These are phyloP conservation scores for Lagocephalus sceleratus DNA, from an alignment of 2,797 vertebrate species.

Conservation along the genomic window DNA sequence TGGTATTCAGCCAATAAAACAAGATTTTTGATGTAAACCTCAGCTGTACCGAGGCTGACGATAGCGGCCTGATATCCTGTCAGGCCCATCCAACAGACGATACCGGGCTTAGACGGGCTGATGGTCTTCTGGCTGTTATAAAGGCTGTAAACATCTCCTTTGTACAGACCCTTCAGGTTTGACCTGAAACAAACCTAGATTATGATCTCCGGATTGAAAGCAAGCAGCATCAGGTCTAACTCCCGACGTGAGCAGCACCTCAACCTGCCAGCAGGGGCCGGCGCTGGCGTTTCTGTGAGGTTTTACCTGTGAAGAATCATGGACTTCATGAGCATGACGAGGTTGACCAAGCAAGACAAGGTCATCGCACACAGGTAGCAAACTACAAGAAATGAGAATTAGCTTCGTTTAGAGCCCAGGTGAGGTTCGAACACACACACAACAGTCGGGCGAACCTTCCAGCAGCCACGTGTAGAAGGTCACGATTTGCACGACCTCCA, in stretches of 20 bases:
- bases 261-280: not conserved
- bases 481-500: slow-evolving; percentile 84
- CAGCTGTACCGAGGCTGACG: slow-evolving; percentile 81
- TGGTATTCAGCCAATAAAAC: not conserved
- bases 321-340: slow-evolving; percentile 84
- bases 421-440: not conserved
- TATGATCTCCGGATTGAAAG: not conserved
- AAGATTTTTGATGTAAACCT: not conserved
- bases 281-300: too few relatives aligned
- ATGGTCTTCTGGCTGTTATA: slow-evolving; percentile 76
- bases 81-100: slow-evolving; percentile 92
- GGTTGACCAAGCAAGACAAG: slow-evolving; percentile 82
- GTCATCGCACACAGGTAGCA: slow-evolving; percentile 88
- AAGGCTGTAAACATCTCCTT: slow-evolving; percentile 79
- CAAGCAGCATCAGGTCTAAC: not conserved
- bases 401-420: not conserved
- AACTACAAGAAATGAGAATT: slow-evolving; percentile 66
- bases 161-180: slow-evolving; percentile 83
- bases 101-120: slow-evolving; percentile 74
- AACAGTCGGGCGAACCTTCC: slow-evolving; percentile 77
- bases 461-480: slow-evolving; percentile 86
- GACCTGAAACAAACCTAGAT: slow-evolving; percentile 65
- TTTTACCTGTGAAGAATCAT: slow-evolving; percentile 87
- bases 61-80: slow-evolving; percentile 86
- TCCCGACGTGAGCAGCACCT: not conserved